These are phyloP conservation scores for Xylocampa areola DNA, from an alignment of 2,888 invertebrate genomes.

Conservation along the genomic window DNA sequence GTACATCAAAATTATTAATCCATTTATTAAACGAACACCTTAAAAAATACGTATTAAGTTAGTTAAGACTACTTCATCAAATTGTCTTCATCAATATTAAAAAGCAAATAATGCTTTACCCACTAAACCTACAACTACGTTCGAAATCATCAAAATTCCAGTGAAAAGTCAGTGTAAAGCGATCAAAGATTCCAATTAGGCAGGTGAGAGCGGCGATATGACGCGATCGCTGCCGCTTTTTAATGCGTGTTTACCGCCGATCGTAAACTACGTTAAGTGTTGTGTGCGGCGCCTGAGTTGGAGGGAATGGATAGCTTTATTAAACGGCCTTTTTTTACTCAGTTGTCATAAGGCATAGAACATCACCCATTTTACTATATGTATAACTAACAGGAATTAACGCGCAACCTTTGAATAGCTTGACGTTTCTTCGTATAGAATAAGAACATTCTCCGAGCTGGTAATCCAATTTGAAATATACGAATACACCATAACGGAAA, in stretches of 20 bases:
- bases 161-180: conserved; percentile 53
- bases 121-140: conserved; percentile 4
- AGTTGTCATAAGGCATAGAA: too few relatives aligned
- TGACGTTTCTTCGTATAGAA: too few relatives aligned
- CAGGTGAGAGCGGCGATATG: conserved; percentile 53
- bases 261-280: conserved; percentile 62
- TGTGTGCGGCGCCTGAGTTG: conserved; percentile 30
- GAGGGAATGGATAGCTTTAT: conserved; percentile 4
- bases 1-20: too few relatives aligned
- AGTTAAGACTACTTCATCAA: too few relatives aligned
- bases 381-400: too few relatives aligned
- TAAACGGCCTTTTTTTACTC: too few relatives aligned
- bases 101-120: conserved; percentile 6
- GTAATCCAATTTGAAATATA: too few relatives aligned
- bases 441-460: too few relatives aligned
- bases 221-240: conserved; percentile 66
- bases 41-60: too few relatives aligned
- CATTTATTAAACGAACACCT: background rate
- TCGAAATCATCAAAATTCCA: conserved; percentile 15
- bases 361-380: too few relatives aligned
- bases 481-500: too few relatives aligned
- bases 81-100: background rate
- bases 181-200: conserved; percentile 78
- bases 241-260: conserved; percentile 74
- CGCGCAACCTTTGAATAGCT: too few relatives aligned